A percentile compares a stretch with the other conserved stretches of the same genome.
These are phyloP conservation scores for Threskiornis aethiopicus DNA, from an alignment of 2,797 vertebrate genomes.

Conservation along the genomic window DNA sequence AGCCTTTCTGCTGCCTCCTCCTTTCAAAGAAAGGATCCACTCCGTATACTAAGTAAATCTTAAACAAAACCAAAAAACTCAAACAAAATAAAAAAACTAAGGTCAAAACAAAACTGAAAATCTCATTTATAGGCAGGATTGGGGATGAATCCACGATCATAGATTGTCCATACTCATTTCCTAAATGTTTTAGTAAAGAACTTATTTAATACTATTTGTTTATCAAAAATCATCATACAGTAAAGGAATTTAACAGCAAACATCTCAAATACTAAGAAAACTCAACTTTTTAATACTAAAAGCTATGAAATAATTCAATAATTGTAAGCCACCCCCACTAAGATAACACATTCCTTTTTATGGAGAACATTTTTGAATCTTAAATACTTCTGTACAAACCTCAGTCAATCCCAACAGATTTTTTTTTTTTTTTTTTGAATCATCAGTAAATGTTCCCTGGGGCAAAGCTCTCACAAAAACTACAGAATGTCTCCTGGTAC, in stretches of 20 bases:
- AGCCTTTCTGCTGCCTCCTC: neutral
- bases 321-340: neutral
- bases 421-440: neutral
- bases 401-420: constrained; percentile 4
- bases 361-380: constrained; percentile 14
- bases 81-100: neutral
- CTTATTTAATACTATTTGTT: neutral
- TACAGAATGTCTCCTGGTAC: constrained; percentile 61
- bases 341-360: neutral
- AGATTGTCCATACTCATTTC: neutral
- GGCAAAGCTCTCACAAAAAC: constrained; percentile 56
- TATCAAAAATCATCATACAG: neutral
- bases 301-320: neutral
- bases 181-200: neutral
- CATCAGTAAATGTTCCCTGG: constrained; percentile 65
- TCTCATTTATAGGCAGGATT: neutral
- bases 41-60: neutral
- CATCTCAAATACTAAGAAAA: neutral
- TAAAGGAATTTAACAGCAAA: neutral
- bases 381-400: constrained; percentile 12
- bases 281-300: neutral
- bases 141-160: neutral
- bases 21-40: neutral
- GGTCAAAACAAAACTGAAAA: neutral
- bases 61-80: neutral